A percentile compares a stretch with the other conserved stretches of the same genome.
phyloP scores from a whole-genome alignment of 2,888 invertebrate genomes.

The Cremastinae sp. region DNA sequence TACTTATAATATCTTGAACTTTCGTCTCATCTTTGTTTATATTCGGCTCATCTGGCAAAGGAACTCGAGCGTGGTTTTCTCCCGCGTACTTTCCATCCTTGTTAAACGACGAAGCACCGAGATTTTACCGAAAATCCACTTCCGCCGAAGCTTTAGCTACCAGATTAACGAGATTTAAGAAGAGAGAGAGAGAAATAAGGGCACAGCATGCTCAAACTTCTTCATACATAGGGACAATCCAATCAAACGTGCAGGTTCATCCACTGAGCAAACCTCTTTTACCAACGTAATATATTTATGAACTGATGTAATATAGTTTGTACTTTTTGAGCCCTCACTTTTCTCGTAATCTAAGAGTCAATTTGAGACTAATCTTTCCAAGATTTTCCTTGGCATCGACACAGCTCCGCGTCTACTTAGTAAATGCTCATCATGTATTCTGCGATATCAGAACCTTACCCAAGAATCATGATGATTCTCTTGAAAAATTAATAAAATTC shows the following conservation, averaged over 20 bases:
- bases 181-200: constrained; percentile 8
- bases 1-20: constrained; percentile 44
- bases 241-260: not conserved
- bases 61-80: not conserved
- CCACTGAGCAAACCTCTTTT: not conserved
- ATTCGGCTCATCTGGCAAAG: constrained; percentile 20
- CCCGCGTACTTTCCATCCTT: not conserved
- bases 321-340: too few species aligned
- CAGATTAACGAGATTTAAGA: constrained; percentile 36
- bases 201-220: constrained; percentile 47
- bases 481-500: too few species aligned
- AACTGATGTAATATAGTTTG: constrained; percentile 13
- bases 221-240: constrained; percentile 32
- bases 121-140: constrained; percentile 52
- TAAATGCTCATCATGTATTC: not conserved
- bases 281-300: constrained; percentile 3
- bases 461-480: constrained; percentile 10
- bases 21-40: constrained; percentile 51
- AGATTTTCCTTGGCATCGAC: not conserved
- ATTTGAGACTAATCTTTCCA: not conserved
- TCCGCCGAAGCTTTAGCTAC: constrained; percentile 33
- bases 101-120: constrained; percentile 26
- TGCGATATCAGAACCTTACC: not conserved
- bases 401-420: not conserved
- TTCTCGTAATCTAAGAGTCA: not conserved